Base-by-base conservation (phyloP, 2,797 vertebrate genomes). In the Lateolabrax maculatus region DNA sequence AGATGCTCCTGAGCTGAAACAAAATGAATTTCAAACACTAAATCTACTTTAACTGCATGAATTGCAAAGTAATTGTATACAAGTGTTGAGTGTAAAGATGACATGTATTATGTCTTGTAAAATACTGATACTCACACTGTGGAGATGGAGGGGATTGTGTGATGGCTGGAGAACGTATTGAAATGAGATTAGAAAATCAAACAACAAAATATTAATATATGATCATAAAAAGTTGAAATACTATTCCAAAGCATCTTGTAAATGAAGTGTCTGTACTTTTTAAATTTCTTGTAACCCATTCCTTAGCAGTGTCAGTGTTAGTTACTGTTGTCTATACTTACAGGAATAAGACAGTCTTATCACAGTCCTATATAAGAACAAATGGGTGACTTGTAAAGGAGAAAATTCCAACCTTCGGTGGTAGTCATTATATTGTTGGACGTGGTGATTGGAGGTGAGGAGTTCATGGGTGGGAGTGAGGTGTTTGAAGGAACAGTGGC, bases 321-420 rank as follows among this genome's bases (percentile, higher is more conserved):
- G 1, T 27, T 25, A 16, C 43, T 1, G 4, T 29, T 37, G 18
- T 2, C 61, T 25, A 4, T 12, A 39, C 5, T 57, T 13, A 8
- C 1, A 36, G 19, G 10, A 53, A 5, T 11, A 49, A 46, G 19
- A 68, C 15, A 49, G 6, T 37, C 8, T 41, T 12, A 62, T 46
- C 31, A 63, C 8, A 66, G 4, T 70, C 43, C 9, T 19, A 2
- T 27, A 36, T 9, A 16, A 37, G 3, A 44, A 60, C 15, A 58
- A 36, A 65, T 23, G 10, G 25, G 3, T 16, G 3, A 1, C 10
- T 43, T 65, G 6, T 49, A 27, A 67, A 58, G 15, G 10, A 71
- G 48, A 77, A 25, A 39, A 36, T 18, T 71, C 85, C 81, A 87
- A 92, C 77, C 81, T 85, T 27, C 1, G 57, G 56, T 48, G 18